Evolutionary conservation across 2,797 vertebrate genomes (phyloP).

Genomic region (Paguma larvata): DNA sequence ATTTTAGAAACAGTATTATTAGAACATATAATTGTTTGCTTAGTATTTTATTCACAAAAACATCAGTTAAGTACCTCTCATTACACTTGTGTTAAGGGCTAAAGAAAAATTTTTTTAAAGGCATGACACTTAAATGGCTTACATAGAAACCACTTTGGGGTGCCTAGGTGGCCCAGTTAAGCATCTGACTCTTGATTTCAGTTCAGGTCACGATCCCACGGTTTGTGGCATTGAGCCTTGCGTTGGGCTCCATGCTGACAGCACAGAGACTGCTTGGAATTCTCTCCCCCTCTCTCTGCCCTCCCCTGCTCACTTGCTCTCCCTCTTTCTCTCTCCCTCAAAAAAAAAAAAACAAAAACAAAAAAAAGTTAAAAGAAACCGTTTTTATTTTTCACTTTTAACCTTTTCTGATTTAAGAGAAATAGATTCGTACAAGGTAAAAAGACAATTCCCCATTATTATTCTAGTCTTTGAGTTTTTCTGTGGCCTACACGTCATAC

Average conservation of each 20-base stretch:
- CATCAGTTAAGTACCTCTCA: not conserved
- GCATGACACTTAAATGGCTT: not conserved
- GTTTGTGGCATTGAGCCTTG: too few species aligned
- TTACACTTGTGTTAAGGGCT: not conserved
- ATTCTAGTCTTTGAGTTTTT: not conserved
- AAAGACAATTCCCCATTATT: not conserved
- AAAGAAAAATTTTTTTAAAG: not conserved
- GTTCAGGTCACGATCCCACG: too few species aligned
- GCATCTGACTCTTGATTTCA: too few species aligned
- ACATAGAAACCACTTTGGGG: not conserved
- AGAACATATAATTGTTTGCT: not conserved
- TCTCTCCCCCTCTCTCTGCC: too few species aligned
- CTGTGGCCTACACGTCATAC: not conserved
- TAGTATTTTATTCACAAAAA: not conserved
- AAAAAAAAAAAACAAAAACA: too few species aligned
- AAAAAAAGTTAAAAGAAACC: not conserved
- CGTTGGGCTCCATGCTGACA: too few species aligned
- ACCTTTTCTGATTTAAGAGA: not conserved
- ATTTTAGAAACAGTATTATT: not conserved
- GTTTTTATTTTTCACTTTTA: constrained; percentile 47
- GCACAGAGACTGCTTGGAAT: too few species aligned
- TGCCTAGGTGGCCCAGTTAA: too few species aligned
- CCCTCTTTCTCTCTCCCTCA: too few species aligned
- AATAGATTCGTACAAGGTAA: not conserved
- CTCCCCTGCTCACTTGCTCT: too few species aligned